These are phyloP conservation scores for Aleiodes leptofemur DNA, from an alignment of 2,888 invertebrate genomes.

Conservation along the genomic window DNA sequence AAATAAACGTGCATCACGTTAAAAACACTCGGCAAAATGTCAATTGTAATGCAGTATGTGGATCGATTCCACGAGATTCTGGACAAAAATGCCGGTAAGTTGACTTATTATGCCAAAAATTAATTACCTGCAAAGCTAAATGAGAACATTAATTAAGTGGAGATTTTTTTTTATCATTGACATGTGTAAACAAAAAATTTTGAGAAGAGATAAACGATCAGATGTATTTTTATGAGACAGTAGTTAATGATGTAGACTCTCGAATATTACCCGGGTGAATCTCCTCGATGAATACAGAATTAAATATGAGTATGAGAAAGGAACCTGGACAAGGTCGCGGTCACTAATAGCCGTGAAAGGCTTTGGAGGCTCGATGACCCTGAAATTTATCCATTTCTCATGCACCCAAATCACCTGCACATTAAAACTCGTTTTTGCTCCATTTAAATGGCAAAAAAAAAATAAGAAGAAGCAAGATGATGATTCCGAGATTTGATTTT, in stretches of 20 bases:
- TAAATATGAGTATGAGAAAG: constrained; percentile 26
- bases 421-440: background rate
- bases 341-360: constrained; percentile 48
- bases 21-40: constrained; percentile 77
- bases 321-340: constrained; percentile 49
- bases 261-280: constrained; percentile 10
- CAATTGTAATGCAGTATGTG: constrained; percentile 88
- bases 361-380: constrained; percentile 26
- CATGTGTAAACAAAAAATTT: background rate
- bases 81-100: constrained; percentile 90
- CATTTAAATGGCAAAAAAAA: background rate
- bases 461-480: background rate
- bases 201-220: constrained; percentile 25
- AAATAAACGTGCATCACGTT: constrained; percentile 19
- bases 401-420: constrained; percentile 1
- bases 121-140: too few species aligned
- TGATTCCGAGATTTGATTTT: constrained; percentile 5
- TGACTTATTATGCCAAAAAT: background rate
- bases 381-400: constrained; percentile 19
- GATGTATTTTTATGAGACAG: background rate
- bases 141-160: constrained; percentile 6
- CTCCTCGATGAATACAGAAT: constrained; percentile 10
- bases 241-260: background rate
- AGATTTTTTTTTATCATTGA: background rate
- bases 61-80: constrained; percentile 87